phyloP scores from a whole-genome alignment of 1,140 invertebrate genomes.

The Anastrepha ludens region DNA sequence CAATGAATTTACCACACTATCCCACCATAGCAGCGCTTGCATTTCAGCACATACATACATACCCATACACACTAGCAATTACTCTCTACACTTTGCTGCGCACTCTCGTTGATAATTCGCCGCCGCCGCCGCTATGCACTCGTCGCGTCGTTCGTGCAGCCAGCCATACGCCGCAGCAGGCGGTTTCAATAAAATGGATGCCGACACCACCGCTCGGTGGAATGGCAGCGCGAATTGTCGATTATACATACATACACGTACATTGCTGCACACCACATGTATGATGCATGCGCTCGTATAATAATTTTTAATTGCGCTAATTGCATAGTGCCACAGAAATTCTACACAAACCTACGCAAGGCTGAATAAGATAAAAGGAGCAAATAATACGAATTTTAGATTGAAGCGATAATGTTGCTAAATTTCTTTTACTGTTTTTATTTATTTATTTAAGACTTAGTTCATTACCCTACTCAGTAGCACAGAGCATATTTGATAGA shows the following conservation, averaged over 20 bases:
- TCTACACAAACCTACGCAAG: not conserved
- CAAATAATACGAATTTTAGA: not conserved
- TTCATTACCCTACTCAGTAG: not conserved
- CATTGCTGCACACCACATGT: not conserved
- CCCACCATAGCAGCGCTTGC: not conserved
- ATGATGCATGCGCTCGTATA: not conserved
- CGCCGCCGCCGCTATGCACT: not conserved
- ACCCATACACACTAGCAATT: not conserved
- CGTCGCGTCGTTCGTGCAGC: not conserved
- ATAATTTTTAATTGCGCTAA: constrained; percentile 36
- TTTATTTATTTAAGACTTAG: not conserved
- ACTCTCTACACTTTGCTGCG: not conserved
- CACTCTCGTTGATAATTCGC: not conserved
- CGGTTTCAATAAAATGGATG: constrained; percentile 20
- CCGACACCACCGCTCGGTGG: not conserved
- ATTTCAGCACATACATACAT: not conserved
- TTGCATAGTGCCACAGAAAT: constrained; percentile 29
- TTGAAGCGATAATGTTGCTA: not conserved
- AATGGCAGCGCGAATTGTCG: not conserved
- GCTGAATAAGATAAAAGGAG: not conserved
- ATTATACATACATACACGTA: not conserved
- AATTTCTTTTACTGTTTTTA: too few species aligned
- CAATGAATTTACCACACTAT: constrained; percentile 12
- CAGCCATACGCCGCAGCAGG: not conserved
- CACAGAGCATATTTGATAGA: not conserved